Evolutionary conservation across 1,140 invertebrate species (phyloP), one percentile per base, ranked within the genome.

Genomic region (Yoshiicerus persimilis): DNA sequence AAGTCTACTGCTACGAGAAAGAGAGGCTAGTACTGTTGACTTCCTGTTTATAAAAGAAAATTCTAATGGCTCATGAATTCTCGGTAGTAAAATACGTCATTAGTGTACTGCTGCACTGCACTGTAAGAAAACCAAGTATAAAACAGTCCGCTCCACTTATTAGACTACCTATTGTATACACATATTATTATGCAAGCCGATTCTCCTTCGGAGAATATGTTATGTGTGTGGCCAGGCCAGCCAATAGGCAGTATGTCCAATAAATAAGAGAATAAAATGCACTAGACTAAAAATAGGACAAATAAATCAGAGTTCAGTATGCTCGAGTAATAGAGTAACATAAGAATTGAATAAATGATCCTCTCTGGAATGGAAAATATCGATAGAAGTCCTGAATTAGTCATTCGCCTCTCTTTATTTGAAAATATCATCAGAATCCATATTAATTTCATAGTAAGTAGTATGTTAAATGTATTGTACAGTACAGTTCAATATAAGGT

Each of bases 381-480:
- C n/a, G n/a, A 32, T 70, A 70, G 39, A 23, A 41, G 23, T 85
- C 83, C 83, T 85, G 83, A 56, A 47, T 56, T 85, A 34, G 23
- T 47, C 39, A 32, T 36, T 85, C 83, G n/a, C 83, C 83, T 85
- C 83, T 34, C 80, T 47, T 84, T 84, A 39, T 47, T 84, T 30
- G 30, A 80, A 32, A 32, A 30, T 32, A 75, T 32, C 16, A 34
- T 38, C 32, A 38, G 13, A 80, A 36, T 80, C 75, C 36, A 80
- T 80, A 70, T 70, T 70, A 25, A 70, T 70, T 70, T 27, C 64
- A 30, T 70, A 66, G 30, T 4, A 16, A 64, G 9, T 39, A 39
- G 38, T 27, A 8, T 25, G 11, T 25, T 70, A 8, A 70, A 70
- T 30, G 27, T 70, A 30, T 70, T 27, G 25, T 56, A 56, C 47